These are phyloP conservation scores for Macrophya alboannulata DNA, from an alignment of 2,888 invertebrate species.

Conservation along the genomic window DNA sequence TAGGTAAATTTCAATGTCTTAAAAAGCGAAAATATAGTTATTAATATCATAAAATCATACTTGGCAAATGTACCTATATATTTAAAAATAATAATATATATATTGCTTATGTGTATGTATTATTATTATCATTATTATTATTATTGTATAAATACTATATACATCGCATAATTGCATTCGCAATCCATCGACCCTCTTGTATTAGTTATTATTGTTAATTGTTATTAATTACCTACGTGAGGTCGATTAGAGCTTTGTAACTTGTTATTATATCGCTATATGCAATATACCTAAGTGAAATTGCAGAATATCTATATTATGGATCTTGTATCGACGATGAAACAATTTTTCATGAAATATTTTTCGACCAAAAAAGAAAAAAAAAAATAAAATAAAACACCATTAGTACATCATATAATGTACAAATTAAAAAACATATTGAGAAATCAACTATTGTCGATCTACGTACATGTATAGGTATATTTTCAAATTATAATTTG, in stretches of 20 bases:
- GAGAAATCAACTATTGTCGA: not conserved
- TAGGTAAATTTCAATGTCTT: conserved; percentile 57
- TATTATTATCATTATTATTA: not conserved
- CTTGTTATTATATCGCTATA: not conserved
- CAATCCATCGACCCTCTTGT: conserved; percentile 50
- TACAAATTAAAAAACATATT: not conserved
- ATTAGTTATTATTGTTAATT: conserved; percentile 47
- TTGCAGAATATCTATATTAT: not conserved
- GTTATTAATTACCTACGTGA: conserved; percentile 30
- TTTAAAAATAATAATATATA: conserved; percentile 23
- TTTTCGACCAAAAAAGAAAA: not conserved
- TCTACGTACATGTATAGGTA: not conserved
- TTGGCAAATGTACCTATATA: conserved; percentile 47
- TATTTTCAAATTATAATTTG: not conserved
- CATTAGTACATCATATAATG: not conserved
- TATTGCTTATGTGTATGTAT: conserved; percentile 26
- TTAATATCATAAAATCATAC: conserved; percentile 35
- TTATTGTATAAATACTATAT: not conserved
- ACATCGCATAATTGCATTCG: conserved; percentile 45
- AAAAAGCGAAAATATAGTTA: conserved; percentile 20
- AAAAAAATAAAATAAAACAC: not conserved
- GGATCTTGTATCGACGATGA: not conserved
- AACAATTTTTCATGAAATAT: not conserved
- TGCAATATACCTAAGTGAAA: not conserved
- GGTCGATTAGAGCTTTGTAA: conserved; percentile 36